Evolutionary conservation across 2,888 invertebrate genomes (phyloP).

Genomic region (Protonemura montana): DNA sequence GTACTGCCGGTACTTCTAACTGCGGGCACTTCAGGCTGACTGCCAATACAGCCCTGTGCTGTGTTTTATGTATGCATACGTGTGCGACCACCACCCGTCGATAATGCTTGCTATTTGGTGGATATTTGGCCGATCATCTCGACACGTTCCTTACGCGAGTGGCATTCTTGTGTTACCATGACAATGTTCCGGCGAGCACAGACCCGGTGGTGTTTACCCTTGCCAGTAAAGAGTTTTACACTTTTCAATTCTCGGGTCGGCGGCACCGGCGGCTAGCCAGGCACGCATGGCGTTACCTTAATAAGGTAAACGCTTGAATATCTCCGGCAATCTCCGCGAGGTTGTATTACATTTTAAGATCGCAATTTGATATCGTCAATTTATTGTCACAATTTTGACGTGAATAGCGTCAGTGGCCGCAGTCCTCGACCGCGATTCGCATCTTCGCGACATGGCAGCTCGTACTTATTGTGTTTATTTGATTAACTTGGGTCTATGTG

Average conservation of each 20-base stretch:
- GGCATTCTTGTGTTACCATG: too few relatives aligned
- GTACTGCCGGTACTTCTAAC: background rate
- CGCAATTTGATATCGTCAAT: conserved; percentile 25
- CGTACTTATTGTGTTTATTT: background rate
- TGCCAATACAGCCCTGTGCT: background rate
- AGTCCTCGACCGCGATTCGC: background rate
- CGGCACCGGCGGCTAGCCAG: too few relatives aligned
- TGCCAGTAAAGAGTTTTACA: background rate
- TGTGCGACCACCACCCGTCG: background rate
- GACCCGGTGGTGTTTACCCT: too few relatives aligned
- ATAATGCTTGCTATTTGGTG: too few relatives aligned
- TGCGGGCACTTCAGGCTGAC: background rate
- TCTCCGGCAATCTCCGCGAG: background rate
- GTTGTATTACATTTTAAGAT: conserved; percentile 17
- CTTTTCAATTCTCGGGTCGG: background rate
- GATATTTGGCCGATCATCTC: too few relatives aligned
- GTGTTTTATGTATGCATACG: background rate
- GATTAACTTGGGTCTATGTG: background rate
- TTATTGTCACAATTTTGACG: conserved; percentile 10
- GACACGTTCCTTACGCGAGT: too few relatives aligned
- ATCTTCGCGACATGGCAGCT: background rate
- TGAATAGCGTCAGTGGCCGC: background rate
- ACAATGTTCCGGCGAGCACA: too few relatives aligned
- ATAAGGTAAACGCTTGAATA: background rate
- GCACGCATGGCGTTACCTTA: too few relatives aligned